Percentiles rank a stretch among this genome's conserved stretches.
Evolutionary conservation across 2,888 invertebrate species (phyloP).

Genomic region (Synergus gifuensis): DNA sequence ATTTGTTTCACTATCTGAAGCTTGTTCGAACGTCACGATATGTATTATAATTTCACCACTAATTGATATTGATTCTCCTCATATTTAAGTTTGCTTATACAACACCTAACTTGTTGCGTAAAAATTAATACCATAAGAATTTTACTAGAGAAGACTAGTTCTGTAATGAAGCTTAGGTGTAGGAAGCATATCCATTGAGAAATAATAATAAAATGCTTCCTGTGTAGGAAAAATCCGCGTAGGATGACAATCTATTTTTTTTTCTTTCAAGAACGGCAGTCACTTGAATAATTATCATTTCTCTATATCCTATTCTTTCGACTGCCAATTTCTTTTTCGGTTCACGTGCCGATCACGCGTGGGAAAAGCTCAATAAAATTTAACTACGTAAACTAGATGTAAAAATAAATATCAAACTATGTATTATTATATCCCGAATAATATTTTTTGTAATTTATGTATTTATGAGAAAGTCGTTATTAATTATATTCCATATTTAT

Average conservation of each 20-base stretch:
- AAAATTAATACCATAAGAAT: background rate
- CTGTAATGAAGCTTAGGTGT: background rate
- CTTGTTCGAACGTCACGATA: background rate
- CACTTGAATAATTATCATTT: background rate
- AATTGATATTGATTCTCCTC: background rate
- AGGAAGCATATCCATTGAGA: slow-evolving; percentile 5
- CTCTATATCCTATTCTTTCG: background rate
- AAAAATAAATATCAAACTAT: too few species aligned
- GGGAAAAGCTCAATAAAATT: background rate
- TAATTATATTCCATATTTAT: background rate
- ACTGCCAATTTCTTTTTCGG: background rate
- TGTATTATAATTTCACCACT: background rate
- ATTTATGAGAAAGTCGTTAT: background rate
- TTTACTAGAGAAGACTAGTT: background rate
- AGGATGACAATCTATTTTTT: background rate
- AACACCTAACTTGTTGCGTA: background rate
- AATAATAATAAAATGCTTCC: background rate
- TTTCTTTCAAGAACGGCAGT: background rate
- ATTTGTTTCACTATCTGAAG: background rate
- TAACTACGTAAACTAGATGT: background rate
- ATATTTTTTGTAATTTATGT: background rate
- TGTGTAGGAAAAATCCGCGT: background rate
- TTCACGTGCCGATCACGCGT: background rate
- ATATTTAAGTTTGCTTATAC: background rate
- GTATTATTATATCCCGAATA: background rate